Evolutionary conservation across 2,113 vertebrate species (phyloP).

Genomic region (Numida meleagris): DNA sequence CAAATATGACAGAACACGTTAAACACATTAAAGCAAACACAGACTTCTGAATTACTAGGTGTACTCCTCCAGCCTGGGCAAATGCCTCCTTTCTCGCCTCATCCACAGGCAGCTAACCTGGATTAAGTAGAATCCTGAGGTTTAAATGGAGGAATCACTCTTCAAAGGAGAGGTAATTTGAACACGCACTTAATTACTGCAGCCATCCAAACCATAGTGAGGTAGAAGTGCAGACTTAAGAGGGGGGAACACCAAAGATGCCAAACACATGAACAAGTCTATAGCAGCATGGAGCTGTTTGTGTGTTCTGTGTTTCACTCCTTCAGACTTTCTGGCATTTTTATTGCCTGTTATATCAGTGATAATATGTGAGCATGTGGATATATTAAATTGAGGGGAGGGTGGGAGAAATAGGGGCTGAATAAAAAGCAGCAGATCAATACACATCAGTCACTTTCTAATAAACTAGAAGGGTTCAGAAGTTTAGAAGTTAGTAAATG

Average conservation of each 20-base stretch:
- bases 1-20: not conserved
- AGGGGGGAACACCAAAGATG: not conserved
- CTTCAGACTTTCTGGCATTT: constrained; percentile 76
- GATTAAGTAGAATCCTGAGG: not conserved
- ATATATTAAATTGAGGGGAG: constrained; percentile 63
- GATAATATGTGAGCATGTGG: constrained; percentile 74
- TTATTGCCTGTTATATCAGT: constrained; percentile 77
- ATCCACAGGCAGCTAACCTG: not conserved
- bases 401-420: constrained; percentile 4
- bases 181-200: constrained; percentile 49
- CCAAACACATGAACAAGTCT: not conserved
- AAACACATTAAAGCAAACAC: not conserved
- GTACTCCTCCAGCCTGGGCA: not conserved
- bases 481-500: not conserved
- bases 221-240: not conserved
- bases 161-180: constrained; percentile 17
- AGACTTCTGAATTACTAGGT: not conserved
- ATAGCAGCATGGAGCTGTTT: constrained; percentile 73
- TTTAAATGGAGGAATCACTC: constrained; percentile 6
- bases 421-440: constrained; percentile 39
- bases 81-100: not conserved
- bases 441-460: not conserved
- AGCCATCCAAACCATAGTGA: constrained; percentile 8
- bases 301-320: constrained; percentile 67
- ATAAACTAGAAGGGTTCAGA: not conserved